Evolutionary conservation across 2,113 vertebrate genomes (phyloP).

Genomic region (Thalassarche chlororhynchos): DNA sequence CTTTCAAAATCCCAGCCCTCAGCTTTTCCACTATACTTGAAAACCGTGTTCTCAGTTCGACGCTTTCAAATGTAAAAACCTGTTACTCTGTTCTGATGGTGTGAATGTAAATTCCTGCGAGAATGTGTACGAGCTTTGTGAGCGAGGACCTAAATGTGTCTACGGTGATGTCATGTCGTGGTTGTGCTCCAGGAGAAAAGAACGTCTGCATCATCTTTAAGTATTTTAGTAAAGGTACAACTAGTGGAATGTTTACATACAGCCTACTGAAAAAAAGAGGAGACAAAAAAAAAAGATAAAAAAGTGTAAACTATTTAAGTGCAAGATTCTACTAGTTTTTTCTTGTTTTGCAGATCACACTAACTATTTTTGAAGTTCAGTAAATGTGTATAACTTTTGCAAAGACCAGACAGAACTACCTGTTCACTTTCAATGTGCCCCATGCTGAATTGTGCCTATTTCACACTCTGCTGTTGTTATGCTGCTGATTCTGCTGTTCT

Average conservation of each 20-base stretch:
- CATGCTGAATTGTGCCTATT: slow-evolving; percentile 71
- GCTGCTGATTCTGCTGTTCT: slow-evolving; percentile 71
- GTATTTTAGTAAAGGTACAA: slow-evolving; percentile 25
- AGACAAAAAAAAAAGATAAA: neutral
- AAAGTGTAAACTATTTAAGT: slow-evolving; percentile 42
- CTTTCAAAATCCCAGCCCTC: slow-evolving; percentile 35
- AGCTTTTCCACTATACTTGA: slow-evolving; percentile 42
- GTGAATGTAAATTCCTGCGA: slow-evolving; percentile 46
- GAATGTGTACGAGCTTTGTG: neutral
- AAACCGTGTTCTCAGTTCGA: neutral
- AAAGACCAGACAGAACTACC: slow-evolving; percentile 57
- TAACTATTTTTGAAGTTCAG: slow-evolving; percentile 58
- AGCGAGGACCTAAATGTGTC: neutral
- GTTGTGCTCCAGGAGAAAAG: neutral
- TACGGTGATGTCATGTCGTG: neutral
- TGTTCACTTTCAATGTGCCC: slow-evolving; percentile 62
- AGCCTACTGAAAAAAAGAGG: slow-evolving; percentile 5
- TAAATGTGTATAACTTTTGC: slow-evolving; percentile 47
- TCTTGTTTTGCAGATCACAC: slow-evolving; percentile 38
- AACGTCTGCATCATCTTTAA: neutral
- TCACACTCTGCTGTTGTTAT: slow-evolving; percentile 68
- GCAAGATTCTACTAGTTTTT: slow-evolving; percentile 57
- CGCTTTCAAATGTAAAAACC: neutral
- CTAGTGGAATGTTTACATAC: slow-evolving; percentile 66
- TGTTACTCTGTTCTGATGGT: neutral